These are phyloP conservation scores for Adelges cooleyi DNA, from an alignment of 1,140 invertebrate species.

Conservation along the genomic window DNA sequence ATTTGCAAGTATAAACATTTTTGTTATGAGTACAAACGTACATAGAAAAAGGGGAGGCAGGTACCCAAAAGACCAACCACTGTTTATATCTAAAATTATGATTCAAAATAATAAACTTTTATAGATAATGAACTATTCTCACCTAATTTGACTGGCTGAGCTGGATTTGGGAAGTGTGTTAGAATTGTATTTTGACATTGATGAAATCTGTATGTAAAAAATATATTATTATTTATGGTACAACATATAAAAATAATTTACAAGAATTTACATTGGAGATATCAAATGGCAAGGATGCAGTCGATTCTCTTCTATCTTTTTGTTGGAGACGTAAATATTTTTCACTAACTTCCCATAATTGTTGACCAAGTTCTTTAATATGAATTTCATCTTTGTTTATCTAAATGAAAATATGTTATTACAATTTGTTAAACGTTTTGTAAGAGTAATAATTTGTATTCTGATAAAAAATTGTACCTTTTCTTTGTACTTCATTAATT, in stretches of 20 bases:
- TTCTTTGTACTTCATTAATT: conserved; percentile 23
- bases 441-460: too few relatives aligned
- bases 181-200: neutral
- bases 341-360: conserved; percentile 32
- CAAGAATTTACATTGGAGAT: neutral
- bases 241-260: too few relatives aligned
- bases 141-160: conserved; percentile 21
- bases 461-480: neutral
- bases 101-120: too few relatives aligned
- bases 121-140: neutral
- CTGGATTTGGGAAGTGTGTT: neutral
- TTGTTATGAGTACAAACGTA: too few relatives aligned
- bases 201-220: neutral
- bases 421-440: neutral
- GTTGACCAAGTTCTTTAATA: conserved; percentile 29
- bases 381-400: conserved; percentile 30
- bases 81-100: too few relatives aligned
- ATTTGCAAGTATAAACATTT: too few relatives aligned
- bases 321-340: conserved; percentile 32
- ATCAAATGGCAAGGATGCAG: neutral
- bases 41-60: too few relatives aligned
- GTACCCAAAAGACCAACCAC: too few relatives aligned
- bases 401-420: conserved; percentile 18
- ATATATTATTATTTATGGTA: too few relatives aligned
- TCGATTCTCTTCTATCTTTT: conserved; percentile 26